Evolutionary conservation across 2,888 invertebrate species (phyloP).

Genomic region (Mactromeris polynyma): DNA sequence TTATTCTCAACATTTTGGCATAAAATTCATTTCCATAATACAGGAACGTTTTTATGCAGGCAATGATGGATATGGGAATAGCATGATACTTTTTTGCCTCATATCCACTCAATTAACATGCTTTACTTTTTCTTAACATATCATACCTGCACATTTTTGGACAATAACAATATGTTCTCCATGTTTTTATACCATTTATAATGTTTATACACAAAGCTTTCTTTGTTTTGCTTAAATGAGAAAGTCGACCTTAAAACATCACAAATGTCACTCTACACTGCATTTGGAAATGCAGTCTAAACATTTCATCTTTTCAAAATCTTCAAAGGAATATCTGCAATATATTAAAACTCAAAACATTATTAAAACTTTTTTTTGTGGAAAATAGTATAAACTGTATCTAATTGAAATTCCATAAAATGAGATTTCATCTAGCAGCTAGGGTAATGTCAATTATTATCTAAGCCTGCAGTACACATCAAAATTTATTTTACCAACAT

Average conservation of each 20-base stretch:
- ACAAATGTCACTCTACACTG: not conserved
- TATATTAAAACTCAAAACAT: not conserved
- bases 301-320: not conserved
- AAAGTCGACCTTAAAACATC: not conserved
- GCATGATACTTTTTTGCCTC: not conserved
- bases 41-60: conserved; percentile 25
- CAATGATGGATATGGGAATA: conserved; percentile 22
- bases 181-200: not conserved
- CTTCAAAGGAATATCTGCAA: not conserved
- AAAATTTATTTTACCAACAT: not conserved
- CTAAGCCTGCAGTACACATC: conserved; percentile 20
- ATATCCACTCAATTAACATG: not conserved
- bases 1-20: conserved; percentile 33
- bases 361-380: not conserved
- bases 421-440: conserved; percentile 45
- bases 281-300: not conserved
- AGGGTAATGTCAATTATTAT: conserved; percentile 39
- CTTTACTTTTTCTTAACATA: not conserved
- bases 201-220: not conserved
- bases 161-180: not conserved
- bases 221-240: not conserved
- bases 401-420: conserved; percentile 61
- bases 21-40: conserved; percentile 46
- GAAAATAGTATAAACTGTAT: conserved; percentile 25
- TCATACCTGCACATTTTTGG: not conserved